Evolutionary conservation across 2,113 vertebrate genomes (phyloP).

Genomic region (Morone chrysops): DNA sequence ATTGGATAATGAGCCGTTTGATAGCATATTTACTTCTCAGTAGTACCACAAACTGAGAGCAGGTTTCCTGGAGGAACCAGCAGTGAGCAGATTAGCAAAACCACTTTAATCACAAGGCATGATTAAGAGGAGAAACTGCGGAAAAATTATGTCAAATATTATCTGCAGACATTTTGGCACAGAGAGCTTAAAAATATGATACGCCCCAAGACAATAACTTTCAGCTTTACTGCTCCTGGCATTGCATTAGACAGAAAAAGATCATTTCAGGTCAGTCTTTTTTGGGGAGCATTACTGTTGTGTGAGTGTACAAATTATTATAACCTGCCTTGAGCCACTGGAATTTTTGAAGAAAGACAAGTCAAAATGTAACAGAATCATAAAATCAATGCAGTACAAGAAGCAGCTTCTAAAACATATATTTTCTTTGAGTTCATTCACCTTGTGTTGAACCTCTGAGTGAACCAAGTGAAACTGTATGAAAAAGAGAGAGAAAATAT

Average conservation of each 20-base stretch:
- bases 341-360: background rate
- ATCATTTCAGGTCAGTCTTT: background rate
- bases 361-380: background rate
- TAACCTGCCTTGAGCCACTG: background rate
- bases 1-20: conserved; percentile 23
- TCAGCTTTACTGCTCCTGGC: background rate
- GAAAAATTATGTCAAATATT: background rate
- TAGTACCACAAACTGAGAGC: background rate
- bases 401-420: background rate
- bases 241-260: background rate
- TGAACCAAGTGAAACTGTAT: background rate
- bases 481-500: background rate
- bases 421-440: background rate
- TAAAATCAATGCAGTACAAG: background rate
- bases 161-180: background rate
- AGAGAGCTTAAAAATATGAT: background rate
- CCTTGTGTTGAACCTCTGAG: background rate
- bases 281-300: background rate
- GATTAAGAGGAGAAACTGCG: conserved; percentile 1
- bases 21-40: conserved; percentile 32
- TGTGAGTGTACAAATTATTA: background rate
- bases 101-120: conserved; percentile 5
- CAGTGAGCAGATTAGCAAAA: conserved; percentile 18
- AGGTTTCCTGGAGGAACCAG: conserved; percentile 4
- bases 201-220: background rate